These are phyloP conservation scores for Drosophila greeni DNA, from an alignment of 2,888 invertebrate genomes.

Conservation along the genomic window DNA sequence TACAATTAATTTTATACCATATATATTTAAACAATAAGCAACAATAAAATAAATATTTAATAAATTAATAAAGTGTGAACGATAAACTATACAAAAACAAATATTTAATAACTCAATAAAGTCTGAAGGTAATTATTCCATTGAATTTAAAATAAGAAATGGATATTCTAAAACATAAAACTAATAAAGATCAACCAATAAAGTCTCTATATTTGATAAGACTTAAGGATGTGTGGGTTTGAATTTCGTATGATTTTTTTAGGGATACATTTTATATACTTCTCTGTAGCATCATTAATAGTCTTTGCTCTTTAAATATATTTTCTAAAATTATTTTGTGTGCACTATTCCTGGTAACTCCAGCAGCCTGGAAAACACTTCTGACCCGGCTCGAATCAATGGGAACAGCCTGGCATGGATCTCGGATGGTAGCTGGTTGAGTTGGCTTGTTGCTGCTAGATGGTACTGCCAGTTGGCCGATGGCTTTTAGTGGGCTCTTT, in stretches of 20 bases:
- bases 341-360: constrained; percentile 13
- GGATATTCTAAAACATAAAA: background rate
- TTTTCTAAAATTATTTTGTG: background rate
- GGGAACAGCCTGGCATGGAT: constrained; percentile 50
- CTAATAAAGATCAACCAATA: background rate
- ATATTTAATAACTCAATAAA: too few relatives aligned
- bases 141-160: background rate
- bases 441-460: constrained; percentile 5
- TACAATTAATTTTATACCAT: too few relatives aligned
- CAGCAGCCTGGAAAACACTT: constrained; percentile 62
- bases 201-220: background rate
- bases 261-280: too few relatives aligned
- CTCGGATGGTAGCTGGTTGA: constrained; percentile 19
- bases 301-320: too few relatives aligned
- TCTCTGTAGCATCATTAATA: too few relatives aligned
- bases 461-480: constrained; percentile 23
- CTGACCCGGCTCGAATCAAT: constrained; percentile 55
- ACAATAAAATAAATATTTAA: background rate
- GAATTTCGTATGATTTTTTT: background rate
- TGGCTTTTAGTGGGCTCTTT: constrained; percentile 34
- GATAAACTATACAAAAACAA: background rate
- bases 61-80: background rate
- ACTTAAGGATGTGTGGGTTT: background rate
- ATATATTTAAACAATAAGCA: background rate
- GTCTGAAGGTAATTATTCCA: too few relatives aligned